Conservation (phyloP, 2,888 invertebrate genomes). For the Syritta pipiens region DNA sequence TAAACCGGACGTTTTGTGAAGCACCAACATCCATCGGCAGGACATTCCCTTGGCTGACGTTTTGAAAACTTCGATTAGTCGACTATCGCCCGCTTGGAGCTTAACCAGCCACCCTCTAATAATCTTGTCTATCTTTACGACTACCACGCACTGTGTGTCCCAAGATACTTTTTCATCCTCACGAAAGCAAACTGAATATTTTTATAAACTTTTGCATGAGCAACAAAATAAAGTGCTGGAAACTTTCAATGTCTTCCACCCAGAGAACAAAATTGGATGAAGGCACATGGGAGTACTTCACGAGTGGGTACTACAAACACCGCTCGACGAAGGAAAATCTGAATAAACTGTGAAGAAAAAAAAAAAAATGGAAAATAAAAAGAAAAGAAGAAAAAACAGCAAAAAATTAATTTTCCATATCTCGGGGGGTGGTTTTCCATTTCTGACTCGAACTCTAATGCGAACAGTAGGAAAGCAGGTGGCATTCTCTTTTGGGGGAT, state of each 20-base stretch:
- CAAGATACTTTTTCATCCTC: background rate
- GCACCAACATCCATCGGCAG: too few relatives aligned
- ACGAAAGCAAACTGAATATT: too few relatives aligned
- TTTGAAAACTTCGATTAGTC: too few relatives aligned
- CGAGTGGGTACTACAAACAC: constrained; percentile 4
- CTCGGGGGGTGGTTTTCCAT: constrained; percentile 35
- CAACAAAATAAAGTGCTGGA: background rate
- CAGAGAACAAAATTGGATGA: constrained; percentile 36
- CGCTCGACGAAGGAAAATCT: constrained; percentile 32
- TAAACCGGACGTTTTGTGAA: too few relatives aligned
- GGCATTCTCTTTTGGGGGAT: constrained; percentile 42
- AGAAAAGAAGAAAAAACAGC: constrained; percentile 15
- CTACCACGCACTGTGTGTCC: background rate
- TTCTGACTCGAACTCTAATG: constrained; percentile 37
- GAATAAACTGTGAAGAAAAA: constrained; percentile 28
- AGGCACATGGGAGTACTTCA: constrained; percentile 32
- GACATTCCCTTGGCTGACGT: too few relatives aligned
- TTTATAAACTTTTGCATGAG: too few relatives aligned
- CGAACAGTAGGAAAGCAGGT: constrained; percentile 35
- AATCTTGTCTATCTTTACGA: constrained; percentile 5
- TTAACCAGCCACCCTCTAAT: background rate
- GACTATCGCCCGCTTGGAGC: too few relatives aligned
- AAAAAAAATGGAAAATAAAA: background rate
- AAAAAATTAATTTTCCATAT: constrained; percentile 66
- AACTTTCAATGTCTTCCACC: constrained; percentile 29